phyloP scores from a whole-genome alignment of 2,888 invertebrate species.

The Bellardia pandia region DNA sequence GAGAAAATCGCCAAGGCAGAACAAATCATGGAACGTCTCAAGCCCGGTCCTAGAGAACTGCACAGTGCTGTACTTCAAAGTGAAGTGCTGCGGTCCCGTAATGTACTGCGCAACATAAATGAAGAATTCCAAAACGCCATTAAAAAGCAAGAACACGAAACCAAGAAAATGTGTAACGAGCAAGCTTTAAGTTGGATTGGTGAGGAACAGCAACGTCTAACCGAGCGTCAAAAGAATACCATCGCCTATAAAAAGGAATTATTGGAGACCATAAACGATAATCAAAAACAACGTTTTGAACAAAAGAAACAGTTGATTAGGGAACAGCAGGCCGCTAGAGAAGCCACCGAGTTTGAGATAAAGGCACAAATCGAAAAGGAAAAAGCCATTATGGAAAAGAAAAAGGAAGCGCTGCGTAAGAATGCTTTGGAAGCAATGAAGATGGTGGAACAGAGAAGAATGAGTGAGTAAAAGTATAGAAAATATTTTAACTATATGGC shows the following conservation, averaged over 20 bases:
- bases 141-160: slow-evolving; percentile 78
- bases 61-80: slow-evolving; percentile 82
- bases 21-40: slow-evolving; percentile 79
- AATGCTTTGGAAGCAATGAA: slow-evolving; percentile 81
- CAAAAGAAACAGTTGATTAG: slow-evolving; percentile 74
- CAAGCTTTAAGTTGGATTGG: slow-evolving; percentile 83
- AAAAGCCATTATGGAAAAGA: slow-evolving; percentile 76
- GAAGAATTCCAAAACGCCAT: slow-evolving; percentile 77
- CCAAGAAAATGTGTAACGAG: slow-evolving; percentile 79
- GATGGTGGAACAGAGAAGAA: slow-evolving; percentile 79
- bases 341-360: slow-evolving; percentile 78
- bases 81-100: slow-evolving; percentile 81
- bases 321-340: slow-evolving; percentile 75
- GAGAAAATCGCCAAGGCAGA: slow-evolving; percentile 81
- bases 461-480: slow-evolving; percentile 74
- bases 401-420: slow-evolving; percentile 77
- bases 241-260: slow-evolving; percentile 80
- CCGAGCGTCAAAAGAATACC: slow-evolving; percentile 76
- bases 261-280: slow-evolving; percentile 78
- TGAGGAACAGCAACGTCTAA: slow-evolving; percentile 80
- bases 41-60: slow-evolving; percentile 81
- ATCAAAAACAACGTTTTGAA: slow-evolving; percentile 76
- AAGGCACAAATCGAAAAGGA: slow-evolving; percentile 83
- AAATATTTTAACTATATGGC: too few species aligned
- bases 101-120: slow-evolving; percentile 80